A percentile compares a stretch with the other conserved stretches of the same genome.
phyloP scores from a whole-genome alignment of 2,113 vertebrate genomes.

The Benitochromis conjunctus region DNA sequence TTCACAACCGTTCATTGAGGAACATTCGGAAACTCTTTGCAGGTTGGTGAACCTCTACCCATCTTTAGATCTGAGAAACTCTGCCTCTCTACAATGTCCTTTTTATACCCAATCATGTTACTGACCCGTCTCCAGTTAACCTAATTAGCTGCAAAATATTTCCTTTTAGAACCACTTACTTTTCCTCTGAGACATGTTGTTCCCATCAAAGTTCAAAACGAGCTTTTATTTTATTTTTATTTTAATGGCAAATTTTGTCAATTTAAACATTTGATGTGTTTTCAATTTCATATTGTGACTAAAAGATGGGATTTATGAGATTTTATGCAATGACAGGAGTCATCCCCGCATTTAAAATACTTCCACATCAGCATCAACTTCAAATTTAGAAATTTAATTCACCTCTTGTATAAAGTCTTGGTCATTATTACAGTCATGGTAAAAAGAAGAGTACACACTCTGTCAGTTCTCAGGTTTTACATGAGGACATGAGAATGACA shows the following conservation, averaged over 20 bases:
- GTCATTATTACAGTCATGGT: background rate
- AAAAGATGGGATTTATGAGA: background rate
- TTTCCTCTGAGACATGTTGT: background rate
- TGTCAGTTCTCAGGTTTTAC: background rate
- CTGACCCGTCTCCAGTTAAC: background rate
- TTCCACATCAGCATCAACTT: background rate
- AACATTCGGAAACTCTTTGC: background rate
- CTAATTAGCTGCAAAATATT: background rate
- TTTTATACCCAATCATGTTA: rapidly evolving
- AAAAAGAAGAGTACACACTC: background rate
- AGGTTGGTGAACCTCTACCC: background rate
- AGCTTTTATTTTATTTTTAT: too few species aligned
- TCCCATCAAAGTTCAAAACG: background rate
- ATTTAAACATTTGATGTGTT: background rate
- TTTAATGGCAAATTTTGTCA: background rate
- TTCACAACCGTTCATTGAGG: background rate
- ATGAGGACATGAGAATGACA: background rate
- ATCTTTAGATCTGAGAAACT: background rate
- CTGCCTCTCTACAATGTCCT: background rate
- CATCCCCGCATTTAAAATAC: background rate
- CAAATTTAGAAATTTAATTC: background rate
- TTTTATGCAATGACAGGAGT: background rate
- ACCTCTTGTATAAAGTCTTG: background rate
- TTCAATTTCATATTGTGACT: background rate
- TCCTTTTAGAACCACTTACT: background rate